Evolutionary conservation across 2,888 invertebrate species (phyloP).

Genomic region (Taenaris catops): DNA sequence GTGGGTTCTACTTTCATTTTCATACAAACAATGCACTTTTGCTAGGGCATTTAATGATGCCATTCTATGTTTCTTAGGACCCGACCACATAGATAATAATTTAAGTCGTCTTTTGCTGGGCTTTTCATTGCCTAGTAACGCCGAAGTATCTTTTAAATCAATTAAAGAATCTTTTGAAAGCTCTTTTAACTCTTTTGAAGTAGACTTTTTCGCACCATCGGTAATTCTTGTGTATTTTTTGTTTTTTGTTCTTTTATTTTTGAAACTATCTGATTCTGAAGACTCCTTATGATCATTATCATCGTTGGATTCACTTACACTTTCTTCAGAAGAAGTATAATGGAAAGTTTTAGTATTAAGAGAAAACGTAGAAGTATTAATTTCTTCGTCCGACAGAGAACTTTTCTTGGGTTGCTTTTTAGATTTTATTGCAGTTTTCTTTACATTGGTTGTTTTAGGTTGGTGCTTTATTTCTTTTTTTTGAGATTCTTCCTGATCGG

Average conservation of each 20-base stretch:
- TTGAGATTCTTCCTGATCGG: constrained; percentile 46
- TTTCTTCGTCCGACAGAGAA: constrained; percentile 59
- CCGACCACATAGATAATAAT: constrained; percentile 85
- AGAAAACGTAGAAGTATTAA: constrained; percentile 63
- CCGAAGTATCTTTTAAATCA: constrained; percentile 60
- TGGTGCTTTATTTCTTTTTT: constrained; percentile 40
- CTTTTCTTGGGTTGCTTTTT: constrained; percentile 51
- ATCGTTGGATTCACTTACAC: constrained; percentile 66
- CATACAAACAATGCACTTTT: constrained; percentile 94
- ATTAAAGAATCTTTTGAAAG: constrained; percentile 66
- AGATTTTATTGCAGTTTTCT: constrained; percentile 40
- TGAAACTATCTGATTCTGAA: constrained; percentile 55
- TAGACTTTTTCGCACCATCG: constrained; percentile 52
- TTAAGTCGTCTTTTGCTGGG: constrained; percentile 77
- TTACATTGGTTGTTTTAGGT: constrained; percentile 28
- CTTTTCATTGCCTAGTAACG: constrained; percentile 54
- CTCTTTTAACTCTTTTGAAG: constrained; percentile 66
- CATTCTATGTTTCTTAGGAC: constrained; percentile 91
- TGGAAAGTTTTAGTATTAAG: constrained; percentile 52
- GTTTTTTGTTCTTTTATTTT: constrained; percentile 55
- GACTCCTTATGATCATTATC: constrained; percentile 65
- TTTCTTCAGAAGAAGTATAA: constrained; percentile 67
- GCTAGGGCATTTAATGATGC: constrained; percentile 94
- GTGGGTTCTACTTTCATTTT: constrained; percentile 90
- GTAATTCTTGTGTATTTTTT: constrained; percentile 66